These are phyloP conservation scores for Mirza zaza DNA, from an alignment of 2,113 vertebrate genomes.

Conservation along the genomic window DNA sequence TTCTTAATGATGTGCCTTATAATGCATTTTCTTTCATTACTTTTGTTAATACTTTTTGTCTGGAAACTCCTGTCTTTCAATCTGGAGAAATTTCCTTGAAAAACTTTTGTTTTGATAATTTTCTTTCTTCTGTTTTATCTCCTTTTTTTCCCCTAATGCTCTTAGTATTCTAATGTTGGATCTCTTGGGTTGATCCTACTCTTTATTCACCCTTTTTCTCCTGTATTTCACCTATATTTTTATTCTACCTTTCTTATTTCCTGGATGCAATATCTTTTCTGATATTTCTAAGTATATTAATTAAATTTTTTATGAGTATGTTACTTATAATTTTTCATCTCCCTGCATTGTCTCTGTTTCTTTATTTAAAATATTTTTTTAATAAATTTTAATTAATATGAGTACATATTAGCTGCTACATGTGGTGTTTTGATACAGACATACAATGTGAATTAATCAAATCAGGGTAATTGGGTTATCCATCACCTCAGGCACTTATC, in stretches of 20 bases:
- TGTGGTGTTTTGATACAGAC: too few species aligned
- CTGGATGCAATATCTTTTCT: background rate
- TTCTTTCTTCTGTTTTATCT: background rate
- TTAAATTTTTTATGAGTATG: background rate
- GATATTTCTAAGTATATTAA: background rate
- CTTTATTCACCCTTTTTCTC: background rate
- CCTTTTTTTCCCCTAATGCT: background rate
- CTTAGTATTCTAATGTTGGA: background rate
- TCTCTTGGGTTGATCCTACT: background rate
- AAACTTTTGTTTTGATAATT: background rate
- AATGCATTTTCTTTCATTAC: background rate
- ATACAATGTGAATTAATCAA: too few species aligned
- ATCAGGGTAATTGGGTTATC: too few species aligned
- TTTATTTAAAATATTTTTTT: background rate
- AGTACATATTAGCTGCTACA: too few species aligned
- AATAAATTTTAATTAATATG: too few species aligned
- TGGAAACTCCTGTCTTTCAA: background rate
- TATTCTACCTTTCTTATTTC: constrained; percentile 8
- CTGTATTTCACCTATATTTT: background rate
- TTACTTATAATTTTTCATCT: background rate
- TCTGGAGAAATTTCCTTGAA: background rate
- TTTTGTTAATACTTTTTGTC: background rate
- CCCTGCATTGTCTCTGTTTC: background rate
- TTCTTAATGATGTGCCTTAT: background rate
- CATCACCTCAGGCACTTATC: too few species aligned